A percentile compares a stretch with the other conserved stretches of the same genome.
These are phyloP conservation scores for Solenodon paradoxus DNA, from an alignment of 2,113 vertebrate species.

Conservation along the genomic window DNA sequence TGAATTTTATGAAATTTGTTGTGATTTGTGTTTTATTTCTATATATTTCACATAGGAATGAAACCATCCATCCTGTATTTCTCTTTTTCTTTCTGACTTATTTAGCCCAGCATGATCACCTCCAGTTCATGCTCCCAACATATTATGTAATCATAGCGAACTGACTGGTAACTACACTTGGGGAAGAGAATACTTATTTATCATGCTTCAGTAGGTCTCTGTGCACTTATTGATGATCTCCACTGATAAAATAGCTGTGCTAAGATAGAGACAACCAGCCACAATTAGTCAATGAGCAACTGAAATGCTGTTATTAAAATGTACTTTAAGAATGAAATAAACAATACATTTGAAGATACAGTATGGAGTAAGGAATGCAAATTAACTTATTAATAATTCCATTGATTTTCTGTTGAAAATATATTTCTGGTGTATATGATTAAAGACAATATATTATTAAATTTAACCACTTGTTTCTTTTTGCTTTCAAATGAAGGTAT, in stretches of 20 bases:
- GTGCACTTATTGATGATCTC: neutral
- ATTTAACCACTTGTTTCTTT: neutral
- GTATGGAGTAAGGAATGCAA: neutral
- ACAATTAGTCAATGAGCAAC: neutral
- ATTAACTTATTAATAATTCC: neutral
- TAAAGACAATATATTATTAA: neutral
- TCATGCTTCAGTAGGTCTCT: neutral
- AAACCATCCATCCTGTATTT: too few relatives aligned
- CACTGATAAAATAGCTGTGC: neutral
- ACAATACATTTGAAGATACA: neutral
- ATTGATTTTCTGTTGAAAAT: neutral
- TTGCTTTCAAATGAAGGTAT: neutral
- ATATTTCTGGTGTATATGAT: neutral
- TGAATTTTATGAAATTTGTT: too few relatives aligned
- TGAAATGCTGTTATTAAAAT: neutral
- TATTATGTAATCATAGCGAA: neutral
- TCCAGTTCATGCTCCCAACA: neutral
- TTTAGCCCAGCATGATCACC: too few relatives aligned
- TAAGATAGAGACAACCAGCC: neutral
- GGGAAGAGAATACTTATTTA: neutral
- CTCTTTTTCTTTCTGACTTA: too few relatives aligned
- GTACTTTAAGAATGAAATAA: neutral
- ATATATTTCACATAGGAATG: too few relatives aligned
- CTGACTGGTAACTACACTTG: neutral
- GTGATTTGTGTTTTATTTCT: too few relatives aligned